Base-by-base conservation (phyloP, 2,797 vertebrate species). In the Ateles fusciceps region DNA sequence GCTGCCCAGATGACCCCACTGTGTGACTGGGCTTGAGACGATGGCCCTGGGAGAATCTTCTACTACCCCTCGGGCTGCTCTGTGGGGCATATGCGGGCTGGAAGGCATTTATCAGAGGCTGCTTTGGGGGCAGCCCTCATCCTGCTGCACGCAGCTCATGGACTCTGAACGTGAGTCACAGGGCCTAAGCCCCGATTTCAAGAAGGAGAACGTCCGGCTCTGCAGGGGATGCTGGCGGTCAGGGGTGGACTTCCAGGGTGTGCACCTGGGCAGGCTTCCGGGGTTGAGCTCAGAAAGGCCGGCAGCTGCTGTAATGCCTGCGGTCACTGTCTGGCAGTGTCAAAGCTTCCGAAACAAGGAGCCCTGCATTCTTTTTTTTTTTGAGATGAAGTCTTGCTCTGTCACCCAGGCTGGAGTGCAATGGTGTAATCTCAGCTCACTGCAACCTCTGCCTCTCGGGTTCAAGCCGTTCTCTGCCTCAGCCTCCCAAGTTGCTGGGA, bases 301-400 rank as follows among this genome's bases (percentile, higher is more conserved):
- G 0, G 21, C 5, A 14, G 44, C 7, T 3, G 21, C n/a, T 0
- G 0, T 1, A 1, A 2, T 1, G 15, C 11, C 12, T 59, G 52
- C 42, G 0, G 1, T 13, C 0, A 0, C 36, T 12, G 0, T 9
- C 59, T 7, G 0, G 46, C 22, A 7, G 13, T 14, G 28, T 36
- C 3, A 11, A 1, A 1, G 2, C 36, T 10, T 39, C 22, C 24
- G 0, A 22, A n/a, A 15, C 4, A 2, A 8, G 52, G 8, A 17
- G 10, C 36, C n/a, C 26, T 11, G 61, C 61, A 2, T 17, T n/a
- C 10, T 46, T 55, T 22, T 21, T 28, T 61, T 30, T 55, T 61
- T 13, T 61, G 11, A 30, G 28, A 12, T 12, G 10, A 12, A 61
- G 59, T 61, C 59, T 61, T 30, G 28, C 59, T 13, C 12, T 13